Evolutionary conservation across 1,140 invertebrate genomes (phyloP), one percentile per base, ranked within the genome.

Genomic region (Hyposmocoma kahamanoa): DNA sequence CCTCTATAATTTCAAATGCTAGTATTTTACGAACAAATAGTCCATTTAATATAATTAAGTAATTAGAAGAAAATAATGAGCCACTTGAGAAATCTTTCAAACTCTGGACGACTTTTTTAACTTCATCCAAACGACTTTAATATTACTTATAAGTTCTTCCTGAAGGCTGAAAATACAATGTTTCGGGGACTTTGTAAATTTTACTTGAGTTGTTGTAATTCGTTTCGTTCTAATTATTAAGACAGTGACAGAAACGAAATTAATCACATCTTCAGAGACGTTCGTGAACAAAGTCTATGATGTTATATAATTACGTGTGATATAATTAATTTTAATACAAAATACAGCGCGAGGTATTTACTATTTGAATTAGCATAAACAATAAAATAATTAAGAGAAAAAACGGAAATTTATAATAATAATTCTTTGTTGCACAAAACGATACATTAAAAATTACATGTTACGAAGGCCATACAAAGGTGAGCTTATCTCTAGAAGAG

Each of bases 101-200:
- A 36, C 15, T 36, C 2, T 17, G 11, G 5, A 17, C n/a, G 32
- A 36, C 13, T 17, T 36, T 36, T 36, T 36, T 17, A 36, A 36
- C 32, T 36, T 36, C 32, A 26, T 26, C 18, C 3, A 36, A 36
- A 36, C 15, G 11, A 36, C 32, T 36, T 36, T 15, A 36, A 36
- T 36, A 36, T 36, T 36, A 36, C 32, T 36, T 36, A 36, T 15
- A 36, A 36, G 32, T 36, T 36, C 18, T n/a, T 36, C 24, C 11
- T 36, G 11, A 17, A 13, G 32, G 2, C 28, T 10, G 28, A 30
- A 30, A 30, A n/a, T 13, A 13, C 28, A n/a, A 30, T n/a, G 28
- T 30, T 13, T n/a, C n/a, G n/a, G n/a, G n/a, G 13, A 30, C 28
- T 30, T 30, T 30, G 28, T 30, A 10, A 6, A 30, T 10, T 30